A percentile compares a stretch with the other conserved stretches of the same genome.
These are phyloP conservation scores for Rhabdomys dilectus DNA, from an alignment of 2,113 vertebrate species.

Conservation along the genomic window DNA sequence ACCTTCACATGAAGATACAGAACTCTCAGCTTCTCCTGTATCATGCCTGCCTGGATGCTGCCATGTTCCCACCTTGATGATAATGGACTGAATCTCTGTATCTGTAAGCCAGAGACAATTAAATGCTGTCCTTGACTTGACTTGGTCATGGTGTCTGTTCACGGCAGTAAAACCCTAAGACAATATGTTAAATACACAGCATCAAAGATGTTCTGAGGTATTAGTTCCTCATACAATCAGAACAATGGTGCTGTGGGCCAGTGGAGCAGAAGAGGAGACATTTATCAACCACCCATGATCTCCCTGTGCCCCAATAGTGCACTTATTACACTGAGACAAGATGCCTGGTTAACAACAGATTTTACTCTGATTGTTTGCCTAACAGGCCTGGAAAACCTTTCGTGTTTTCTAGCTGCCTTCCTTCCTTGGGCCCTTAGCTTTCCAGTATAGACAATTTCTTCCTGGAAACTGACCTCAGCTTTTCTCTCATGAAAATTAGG, in stretches of 20 bases:
- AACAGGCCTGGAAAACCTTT: background rate
- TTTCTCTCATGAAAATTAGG: background rate
- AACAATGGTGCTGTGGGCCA: background rate
- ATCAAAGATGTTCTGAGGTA: background rate
- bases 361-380: background rate
- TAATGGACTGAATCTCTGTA: too few species aligned
- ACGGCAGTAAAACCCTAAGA: too few species aligned
- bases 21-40: too few species aligned
- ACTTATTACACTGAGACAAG: background rate
- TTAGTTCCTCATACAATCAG: background rate
- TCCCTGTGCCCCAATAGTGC: background rate
- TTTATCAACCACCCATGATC: background rate
- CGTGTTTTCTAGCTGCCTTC: background rate
- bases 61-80: too few species aligned
- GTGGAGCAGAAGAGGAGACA: background rate
- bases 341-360: background rate
- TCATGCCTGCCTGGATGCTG: too few species aligned
- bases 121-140: too few species aligned
- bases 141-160: too few species aligned
- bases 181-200: conserved; percentile 1
- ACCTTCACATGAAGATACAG: too few species aligned
- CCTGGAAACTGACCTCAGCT: background rate
- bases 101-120: too few species aligned
- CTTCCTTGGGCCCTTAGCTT: background rate
- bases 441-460: background rate